phyloP scores from a whole-genome alignment of 2,797 vertebrate genomes.

The Epinephelus awoara region DNA sequence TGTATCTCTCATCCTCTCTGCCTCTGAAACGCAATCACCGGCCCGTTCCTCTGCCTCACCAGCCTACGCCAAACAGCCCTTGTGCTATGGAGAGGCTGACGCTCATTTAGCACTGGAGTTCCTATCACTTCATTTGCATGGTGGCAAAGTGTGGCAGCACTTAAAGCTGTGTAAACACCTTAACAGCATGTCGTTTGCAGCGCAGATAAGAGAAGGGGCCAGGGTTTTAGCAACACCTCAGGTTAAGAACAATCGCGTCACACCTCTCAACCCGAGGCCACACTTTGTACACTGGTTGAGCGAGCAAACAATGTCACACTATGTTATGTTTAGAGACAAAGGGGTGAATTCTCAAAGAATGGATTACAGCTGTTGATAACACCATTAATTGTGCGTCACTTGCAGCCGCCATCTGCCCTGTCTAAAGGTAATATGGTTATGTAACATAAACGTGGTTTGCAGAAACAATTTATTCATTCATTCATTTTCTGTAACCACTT shows the following conservation, averaged over 20 bases:
- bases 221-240: constrained; percentile 52
- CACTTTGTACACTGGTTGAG: constrained; percentile 45
- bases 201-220: constrained; percentile 41
- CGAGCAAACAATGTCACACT: constrained; percentile 41
- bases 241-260: constrained; percentile 58
- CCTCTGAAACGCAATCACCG: constrained; percentile 50
- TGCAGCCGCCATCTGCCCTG: too few species aligned
- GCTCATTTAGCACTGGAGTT: constrained; percentile 59
- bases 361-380: too few species aligned
- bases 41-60: constrained; percentile 54
- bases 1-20: constrained; percentile 33
- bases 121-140: constrained; percentile 71
- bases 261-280: constrained; percentile 48
- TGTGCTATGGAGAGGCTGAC: constrained; percentile 48
- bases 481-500: too few species aligned
- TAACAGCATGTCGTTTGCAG: constrained; percentile 49
- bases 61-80: constrained; percentile 47
- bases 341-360: too few species aligned
- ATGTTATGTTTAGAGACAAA: constrained; percentile 15
- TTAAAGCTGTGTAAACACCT: constrained; percentile 57
- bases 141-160: constrained; percentile 55
- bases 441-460: too few species aligned
- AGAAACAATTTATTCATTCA: too few species aligned
- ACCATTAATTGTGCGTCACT: too few species aligned
- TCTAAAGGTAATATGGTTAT: too few species aligned